Evolutionary conservation across 1,140 invertebrate species (phyloP).

Genomic region (Cyrtorhinus lividipennis): DNA sequence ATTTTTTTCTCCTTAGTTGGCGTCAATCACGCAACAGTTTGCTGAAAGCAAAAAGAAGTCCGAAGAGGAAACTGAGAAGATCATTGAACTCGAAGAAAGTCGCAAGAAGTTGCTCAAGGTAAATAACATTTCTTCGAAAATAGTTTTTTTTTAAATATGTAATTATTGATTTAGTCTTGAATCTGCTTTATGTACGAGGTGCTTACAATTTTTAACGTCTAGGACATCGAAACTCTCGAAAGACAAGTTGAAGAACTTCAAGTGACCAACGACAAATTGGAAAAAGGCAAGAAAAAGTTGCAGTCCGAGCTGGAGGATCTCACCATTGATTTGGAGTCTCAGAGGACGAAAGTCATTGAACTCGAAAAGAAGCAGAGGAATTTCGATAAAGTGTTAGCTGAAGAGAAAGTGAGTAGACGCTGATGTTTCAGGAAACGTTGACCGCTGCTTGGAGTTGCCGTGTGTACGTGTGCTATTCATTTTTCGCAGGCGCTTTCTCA

Average conservation of each 20-base stretch:
- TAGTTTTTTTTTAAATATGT: background rate
- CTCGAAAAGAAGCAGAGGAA: slow-evolving; percentile 96
- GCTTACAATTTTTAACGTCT: slow-evolving; percentile 24
- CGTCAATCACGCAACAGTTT: slow-evolving; percentile 54
- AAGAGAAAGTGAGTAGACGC: slow-evolving; percentile 64
- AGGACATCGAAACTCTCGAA: slow-evolving; percentile 72
- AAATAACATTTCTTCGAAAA: no score
- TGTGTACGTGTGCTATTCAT: no score
- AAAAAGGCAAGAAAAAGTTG: slow-evolving; percentile 94
- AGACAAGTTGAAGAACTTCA: slow-evolving; percentile 80
- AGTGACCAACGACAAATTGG: slow-evolving; percentile 79
- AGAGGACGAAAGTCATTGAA: slow-evolving; percentile 74
- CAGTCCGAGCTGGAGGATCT: slow-evolving; percentile 85
- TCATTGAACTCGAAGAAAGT: slow-evolving; percentile 71
- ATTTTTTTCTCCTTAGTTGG: slow-evolving; percentile 35
- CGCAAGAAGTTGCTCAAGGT: slow-evolving; percentile 71
- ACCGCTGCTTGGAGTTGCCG: no score
- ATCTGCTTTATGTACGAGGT: no score
- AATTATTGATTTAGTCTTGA: no score
- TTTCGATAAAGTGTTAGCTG: slow-evolving; percentile 89
- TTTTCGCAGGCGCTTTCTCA: slow-evolving; percentile 64
- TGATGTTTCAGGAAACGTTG: no score
- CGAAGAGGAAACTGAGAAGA: slow-evolving; percentile 77
- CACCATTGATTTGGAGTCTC: slow-evolving; percentile 79
- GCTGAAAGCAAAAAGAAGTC: slow-evolving; percentile 81